Evolutionary conservation across 2,797 vertebrate species (phyloP), one percentile per base, ranked within the genome.

Genomic region (Lepilemur septentrionalis): DNA sequence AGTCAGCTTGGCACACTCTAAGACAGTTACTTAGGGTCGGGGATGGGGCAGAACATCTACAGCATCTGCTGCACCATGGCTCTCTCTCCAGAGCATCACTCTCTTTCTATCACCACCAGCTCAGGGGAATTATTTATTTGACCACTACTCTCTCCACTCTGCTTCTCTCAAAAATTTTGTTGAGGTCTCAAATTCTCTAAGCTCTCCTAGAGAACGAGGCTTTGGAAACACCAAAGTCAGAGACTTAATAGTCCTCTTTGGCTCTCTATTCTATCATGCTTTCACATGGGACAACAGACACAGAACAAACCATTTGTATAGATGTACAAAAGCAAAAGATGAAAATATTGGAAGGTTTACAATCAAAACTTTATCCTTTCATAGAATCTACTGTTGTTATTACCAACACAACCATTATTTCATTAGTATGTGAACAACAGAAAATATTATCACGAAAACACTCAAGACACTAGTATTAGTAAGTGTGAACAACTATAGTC

Each of bases 11-110:
- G 28, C 9, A 59, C 7, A 25, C 22, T 38, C 48, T n/a, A 55
- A 30, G 38, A 61, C 12, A 50, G 55, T 18, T 4, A 22, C 9
- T 35, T 43, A 70, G 32, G 5, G 48, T 41, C 17, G 12, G n/a
- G 20, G 52, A 14, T 0, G 8, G 35, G 65, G 41, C 20, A 57
- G 41, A 59, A 17, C 15, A n/a, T 35, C 28, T 9, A 14, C 9
- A 23, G 15, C 17, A 3, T 18, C 63, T 35, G 50, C n/a, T 17
- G 4, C 23, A 35, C 17, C 23, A 3, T 0, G 0, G n/a, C 28
- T 61, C 1, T 41, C 38, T 78, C 82, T 28, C 22, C n/a, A 15
- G 23, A 76, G 9, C 4, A 0, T 28, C 30, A 8, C 9, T 80
- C 2, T 57, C 7, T 69, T 7, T n/a, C 38, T 20, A 2, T 48